Evolutionary conservation across 1,140 invertebrate genomes (phyloP).

Genomic region (Augochlora pura): DNA sequence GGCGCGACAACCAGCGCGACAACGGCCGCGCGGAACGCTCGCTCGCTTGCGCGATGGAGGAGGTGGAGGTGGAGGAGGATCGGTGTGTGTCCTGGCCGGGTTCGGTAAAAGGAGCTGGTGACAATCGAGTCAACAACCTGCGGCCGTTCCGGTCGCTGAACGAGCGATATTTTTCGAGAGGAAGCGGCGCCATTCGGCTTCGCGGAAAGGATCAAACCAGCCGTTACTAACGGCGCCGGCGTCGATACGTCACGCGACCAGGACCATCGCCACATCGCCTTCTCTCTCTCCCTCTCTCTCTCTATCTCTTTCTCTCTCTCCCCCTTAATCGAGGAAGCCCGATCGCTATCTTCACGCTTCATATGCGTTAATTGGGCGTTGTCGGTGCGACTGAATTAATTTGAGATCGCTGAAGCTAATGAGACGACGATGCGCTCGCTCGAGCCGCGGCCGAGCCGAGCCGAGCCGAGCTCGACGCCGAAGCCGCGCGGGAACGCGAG

Average conservation of each 20-base stretch:
- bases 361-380: conserved; percentile 73
- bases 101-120: conserved; percentile 57
- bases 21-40: neutral
- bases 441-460: conserved; percentile 11
- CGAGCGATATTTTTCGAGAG: conserved; percentile 67
- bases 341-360: conserved; percentile 70
- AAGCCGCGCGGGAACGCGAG: conserved; percentile 1
- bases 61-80: conserved; percentile 4
- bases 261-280: conserved; percentile 24
- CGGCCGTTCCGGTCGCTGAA: conserved; percentile 66
- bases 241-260: conserved; percentile 32
- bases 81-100: conserved; percentile 10
- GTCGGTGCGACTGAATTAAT: conserved; percentile 70
- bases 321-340: conserved; percentile 49
- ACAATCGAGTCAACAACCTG: conserved; percentile 72
- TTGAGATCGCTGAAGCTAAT: conserved; percentile 67
- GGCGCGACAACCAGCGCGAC: neutral
- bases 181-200: conserved; percentile 61
- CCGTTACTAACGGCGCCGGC: conserved; percentile 50
- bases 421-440: conserved; percentile 43
- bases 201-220: conserved; percentile 52
- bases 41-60: too few relatives aligned
- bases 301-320: too few relatives aligned
- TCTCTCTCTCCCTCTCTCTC: too few relatives aligned
- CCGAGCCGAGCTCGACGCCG: too few relatives aligned